These are phyloP conservation scores for Melanotus villosus DNA, from an alignment of 2,888 invertebrate species.

Conservation along the genomic window DNA sequence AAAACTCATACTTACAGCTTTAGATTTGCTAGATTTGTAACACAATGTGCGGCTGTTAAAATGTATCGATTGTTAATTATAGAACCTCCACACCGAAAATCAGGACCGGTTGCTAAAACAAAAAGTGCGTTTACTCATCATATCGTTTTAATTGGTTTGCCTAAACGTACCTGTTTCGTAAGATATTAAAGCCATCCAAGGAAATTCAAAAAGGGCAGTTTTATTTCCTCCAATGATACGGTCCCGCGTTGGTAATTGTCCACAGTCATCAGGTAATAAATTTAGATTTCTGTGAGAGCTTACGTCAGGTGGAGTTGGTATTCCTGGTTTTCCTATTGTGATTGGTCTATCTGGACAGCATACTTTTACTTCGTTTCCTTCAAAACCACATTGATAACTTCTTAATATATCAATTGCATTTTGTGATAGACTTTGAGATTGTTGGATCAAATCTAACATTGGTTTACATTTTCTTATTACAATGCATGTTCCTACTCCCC, in stretches of 20 bases:
- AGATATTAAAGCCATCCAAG: constrained; percentile 82
- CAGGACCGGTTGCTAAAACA: constrained; percentile 12
- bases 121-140: too few relatives aligned
- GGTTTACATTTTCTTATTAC: constrained; percentile 57
- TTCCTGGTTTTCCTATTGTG: constrained; percentile 17
- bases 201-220: constrained; percentile 76
- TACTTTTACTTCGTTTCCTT: constrained; percentile 65
- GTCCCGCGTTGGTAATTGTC: constrained; percentile 64
- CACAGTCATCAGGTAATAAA: constrained; percentile 70
- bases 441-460: constrained; percentile 48
- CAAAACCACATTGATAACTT: constrained; percentile 65
- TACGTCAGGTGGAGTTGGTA: constrained; percentile 60
- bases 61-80: constrained; percentile 72
- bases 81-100: constrained; percentile 69
- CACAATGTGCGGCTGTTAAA: constrained; percentile 75
- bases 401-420: constrained; percentile 2
- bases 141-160: too few relatives aligned
- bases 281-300: constrained; percentile 61
- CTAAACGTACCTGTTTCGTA: constrained; percentile 67
- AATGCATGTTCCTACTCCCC: constrained; percentile 33
- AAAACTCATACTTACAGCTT: constrained; percentile 59
- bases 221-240: constrained; percentile 70
- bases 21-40: constrained; percentile 59
- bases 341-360: constrained; percentile 68
- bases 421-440: not conserved